phyloP scores from a whole-genome alignment of 2,797 vertebrate genomes.

The Sebastes hubbsi region DNA sequence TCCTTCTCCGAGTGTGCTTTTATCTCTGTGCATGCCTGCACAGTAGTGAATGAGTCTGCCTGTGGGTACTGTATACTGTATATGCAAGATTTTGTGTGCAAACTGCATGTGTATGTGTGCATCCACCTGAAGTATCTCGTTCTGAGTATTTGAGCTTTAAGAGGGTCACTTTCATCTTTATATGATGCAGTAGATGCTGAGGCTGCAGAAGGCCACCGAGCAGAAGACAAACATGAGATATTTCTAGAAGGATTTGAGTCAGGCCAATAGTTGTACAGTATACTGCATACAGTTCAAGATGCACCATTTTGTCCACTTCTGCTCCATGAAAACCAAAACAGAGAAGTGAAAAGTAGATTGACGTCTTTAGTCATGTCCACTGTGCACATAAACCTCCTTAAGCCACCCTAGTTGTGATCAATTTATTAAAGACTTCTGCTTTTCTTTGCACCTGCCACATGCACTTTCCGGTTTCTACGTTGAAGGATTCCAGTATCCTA shows the following conservation, averaged over 20 bases:
- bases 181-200: not conserved
- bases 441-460: not conserved
- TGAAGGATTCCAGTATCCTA: not conserved
- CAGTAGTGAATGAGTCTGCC: not conserved
- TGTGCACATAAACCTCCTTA: not conserved
- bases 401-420: not conserved
- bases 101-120: not conserved
- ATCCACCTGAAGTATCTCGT: not conserved
- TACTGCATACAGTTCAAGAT: not conserved
- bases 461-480: not conserved
- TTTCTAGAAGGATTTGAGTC: not conserved
- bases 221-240: not conserved
- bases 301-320: not conserved
- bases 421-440: not conserved
- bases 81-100: not conserved
- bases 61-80: not conserved
- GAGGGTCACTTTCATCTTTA: not conserved
- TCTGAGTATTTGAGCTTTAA: not conserved
- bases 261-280: not conserved
- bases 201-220: not conserved
- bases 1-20: constrained; percentile 23
- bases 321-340: not conserved
- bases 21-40: constrained; percentile 14
- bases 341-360: not conserved
- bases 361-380: not conserved